Conservation (phyloP, 2,797 vertebrate genomes). For the Orestias chungarensis region DNA sequence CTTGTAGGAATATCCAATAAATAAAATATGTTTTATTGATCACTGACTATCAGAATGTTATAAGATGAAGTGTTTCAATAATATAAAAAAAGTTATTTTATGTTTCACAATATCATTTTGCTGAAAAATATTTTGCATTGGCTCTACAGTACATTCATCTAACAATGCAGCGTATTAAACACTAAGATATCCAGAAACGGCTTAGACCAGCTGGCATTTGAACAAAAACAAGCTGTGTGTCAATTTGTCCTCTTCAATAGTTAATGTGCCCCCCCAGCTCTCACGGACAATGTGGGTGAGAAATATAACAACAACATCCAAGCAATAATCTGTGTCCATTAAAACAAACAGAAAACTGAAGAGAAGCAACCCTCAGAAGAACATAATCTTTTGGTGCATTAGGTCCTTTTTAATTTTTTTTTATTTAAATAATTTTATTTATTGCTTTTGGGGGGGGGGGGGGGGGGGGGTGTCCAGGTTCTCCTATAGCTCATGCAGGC, state of each 20-base stretch:
- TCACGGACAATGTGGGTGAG: constrained; percentile 2
- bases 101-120: not conserved
- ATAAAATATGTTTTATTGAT: not conserved
- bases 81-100: not conserved
- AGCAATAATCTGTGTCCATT: not conserved
- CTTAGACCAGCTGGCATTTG: not conserved
- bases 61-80: not conserved
- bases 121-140: not conserved
- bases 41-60: not conserved
- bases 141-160: not conserved
- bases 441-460: too few relatives aligned
- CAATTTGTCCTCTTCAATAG: not conserved
- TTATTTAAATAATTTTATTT: too few relatives aligned
- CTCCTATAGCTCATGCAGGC: not conserved
- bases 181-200: not conserved
- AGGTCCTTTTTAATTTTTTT: too few relatives aligned
- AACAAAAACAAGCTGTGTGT: not conserved
- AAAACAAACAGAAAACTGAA: not conserved
- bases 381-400: not conserved
- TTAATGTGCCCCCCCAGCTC: not conserved
- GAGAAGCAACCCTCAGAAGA: not conserved
- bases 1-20: not conserved
- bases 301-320: not conserved
- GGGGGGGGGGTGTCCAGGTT: too few relatives aligned
- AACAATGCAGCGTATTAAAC: not conserved